Base-by-base conservation (phyloP, 1,140 invertebrate species). In the Cotesia typhae region DNA sequence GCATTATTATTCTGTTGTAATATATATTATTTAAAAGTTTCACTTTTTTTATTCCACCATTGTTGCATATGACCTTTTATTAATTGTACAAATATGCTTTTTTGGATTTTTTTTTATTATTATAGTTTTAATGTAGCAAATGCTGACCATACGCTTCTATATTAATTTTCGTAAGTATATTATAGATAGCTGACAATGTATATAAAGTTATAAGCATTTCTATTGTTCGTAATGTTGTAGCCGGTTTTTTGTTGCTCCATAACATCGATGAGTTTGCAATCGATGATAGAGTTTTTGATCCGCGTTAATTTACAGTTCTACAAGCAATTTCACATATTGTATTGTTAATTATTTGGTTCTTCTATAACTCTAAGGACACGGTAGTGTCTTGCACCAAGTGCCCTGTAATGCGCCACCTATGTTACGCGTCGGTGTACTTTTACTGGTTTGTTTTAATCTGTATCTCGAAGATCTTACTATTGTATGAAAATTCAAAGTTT, bases 211-310 rank as follows among this genome's bases (percentile, higher is more conserved):
- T 12, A 53, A 67, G 51, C 37, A n/a, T 83, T 80, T 80, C 83
- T 86, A 85, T 86, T 85, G 82, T 85, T 82, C 73, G 67, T 80
- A 79, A 36, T 66, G 70, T 71, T 71, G 70, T 71, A 63, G 70
- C 61, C 61, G 70, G 61, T 71, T 83, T 84, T 75, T 81, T 76
- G 69, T 74, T 76, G 74, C 65, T 71, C 68, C 12, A 38, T 20
- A 76, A 67, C 74, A 74, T 76, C 79, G 77, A 78, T 81, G 84
- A 87, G 84, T 86, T 82, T 85, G 74, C 85, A 87, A 84, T 81
- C 84, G 76, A 55, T 59, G 68, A 53, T 71, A 12, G 37, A 71
- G 65, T 57, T 55, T 14, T 61, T 57, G 59, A 67, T 37, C 17
- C 69, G 68, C 41, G 47, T 14, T 17, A 53, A 59, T 38, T 69